Conservation (phyloP, 2,888 invertebrate genomes). For the Agrenia bidenticulata region DNA sequence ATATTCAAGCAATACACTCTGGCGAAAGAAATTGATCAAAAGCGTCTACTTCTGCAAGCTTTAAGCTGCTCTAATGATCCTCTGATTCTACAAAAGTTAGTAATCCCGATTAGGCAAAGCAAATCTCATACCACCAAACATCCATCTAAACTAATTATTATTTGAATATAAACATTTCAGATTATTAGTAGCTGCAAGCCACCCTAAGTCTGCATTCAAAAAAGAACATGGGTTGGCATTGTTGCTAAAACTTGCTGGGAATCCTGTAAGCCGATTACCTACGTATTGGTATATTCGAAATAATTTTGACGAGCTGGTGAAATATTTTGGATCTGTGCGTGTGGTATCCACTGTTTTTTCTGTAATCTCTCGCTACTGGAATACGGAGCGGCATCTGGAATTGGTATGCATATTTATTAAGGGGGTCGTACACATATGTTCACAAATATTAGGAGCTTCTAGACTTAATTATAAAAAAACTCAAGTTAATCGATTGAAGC, state of each 20-base stretch:
- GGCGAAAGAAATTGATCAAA: not conserved
- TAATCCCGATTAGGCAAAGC: no score
- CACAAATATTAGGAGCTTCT: no score
- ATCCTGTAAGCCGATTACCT: not conserved
- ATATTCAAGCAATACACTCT: not conserved
- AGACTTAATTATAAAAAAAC: no score
- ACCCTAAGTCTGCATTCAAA: no score
- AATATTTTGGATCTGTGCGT: not conserved
- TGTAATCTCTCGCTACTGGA: constrained; percentile 2
- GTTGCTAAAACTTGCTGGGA: constrained; percentile 9
- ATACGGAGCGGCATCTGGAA: not conserved
- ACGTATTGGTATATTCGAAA: constrained; percentile 2
- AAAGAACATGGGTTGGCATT: constrained; percentile 4
- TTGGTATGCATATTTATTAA: constrained; percentile 8
- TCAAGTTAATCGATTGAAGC: no score
- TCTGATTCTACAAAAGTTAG: not conserved
- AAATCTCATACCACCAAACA: no score
- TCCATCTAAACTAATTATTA: no score
- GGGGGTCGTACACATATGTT: no score
- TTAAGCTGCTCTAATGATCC: constrained; percentile 1
- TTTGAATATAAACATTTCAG: no score
- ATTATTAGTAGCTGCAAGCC: no score
- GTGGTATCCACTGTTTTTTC: no score
- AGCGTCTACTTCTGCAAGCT: not conserved
- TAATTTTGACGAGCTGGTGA: not conserved